A percentile compares a stretch with the other conserved stretches of the same genome.
Evolutionary conservation across 2,888 invertebrate genomes (phyloP).

Genomic region (Auanema freiburgensis): DNA sequence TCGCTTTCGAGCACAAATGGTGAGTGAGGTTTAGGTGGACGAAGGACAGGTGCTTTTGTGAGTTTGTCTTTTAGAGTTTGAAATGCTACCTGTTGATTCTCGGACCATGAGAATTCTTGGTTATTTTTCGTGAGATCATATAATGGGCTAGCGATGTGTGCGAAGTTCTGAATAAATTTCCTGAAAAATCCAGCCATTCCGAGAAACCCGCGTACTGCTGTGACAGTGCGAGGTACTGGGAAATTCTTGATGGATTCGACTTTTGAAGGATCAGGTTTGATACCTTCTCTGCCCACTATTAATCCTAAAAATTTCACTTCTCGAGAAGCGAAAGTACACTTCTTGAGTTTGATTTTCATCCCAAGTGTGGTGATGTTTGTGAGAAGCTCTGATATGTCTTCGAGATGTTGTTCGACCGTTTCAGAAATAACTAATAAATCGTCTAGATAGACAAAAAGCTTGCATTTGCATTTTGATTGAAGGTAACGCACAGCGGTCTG

Average conservation of each 20-base stretch:
- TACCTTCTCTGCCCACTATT: slow-evolving; percentile 9
- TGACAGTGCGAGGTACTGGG: slow-evolving; percentile 7
- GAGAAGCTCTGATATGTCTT: no score
- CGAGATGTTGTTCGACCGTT: no score
- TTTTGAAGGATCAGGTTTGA: slow-evolving; percentile 7
- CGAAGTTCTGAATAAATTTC: no score
- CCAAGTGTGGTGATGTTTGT: slow-evolving; percentile 3
- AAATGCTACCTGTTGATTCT: slow-evolving; percentile 3
- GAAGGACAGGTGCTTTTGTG: slow-evolving; percentile 3
- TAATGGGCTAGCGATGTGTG: no score
- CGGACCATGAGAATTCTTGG: background rate
- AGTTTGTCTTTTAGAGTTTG: background rate
- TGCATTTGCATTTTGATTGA: no score
- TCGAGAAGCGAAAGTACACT: background rate
- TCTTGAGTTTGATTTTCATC: background rate
- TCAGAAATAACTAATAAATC: no score
- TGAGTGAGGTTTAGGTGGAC: slow-evolving; percentile 10
- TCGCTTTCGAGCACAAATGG: no score
- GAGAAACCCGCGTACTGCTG: slow-evolving; percentile 12
- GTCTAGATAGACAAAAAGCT: no score
- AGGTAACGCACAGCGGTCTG: no score
- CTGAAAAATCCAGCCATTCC: no score
- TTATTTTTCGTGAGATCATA: no score
- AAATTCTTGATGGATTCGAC: slow-evolving; percentile 7
- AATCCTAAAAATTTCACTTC: slow-evolving; percentile 10